Conservation (phyloP, 2,888 invertebrate genomes). For the Microctonus brassicae region DNA sequence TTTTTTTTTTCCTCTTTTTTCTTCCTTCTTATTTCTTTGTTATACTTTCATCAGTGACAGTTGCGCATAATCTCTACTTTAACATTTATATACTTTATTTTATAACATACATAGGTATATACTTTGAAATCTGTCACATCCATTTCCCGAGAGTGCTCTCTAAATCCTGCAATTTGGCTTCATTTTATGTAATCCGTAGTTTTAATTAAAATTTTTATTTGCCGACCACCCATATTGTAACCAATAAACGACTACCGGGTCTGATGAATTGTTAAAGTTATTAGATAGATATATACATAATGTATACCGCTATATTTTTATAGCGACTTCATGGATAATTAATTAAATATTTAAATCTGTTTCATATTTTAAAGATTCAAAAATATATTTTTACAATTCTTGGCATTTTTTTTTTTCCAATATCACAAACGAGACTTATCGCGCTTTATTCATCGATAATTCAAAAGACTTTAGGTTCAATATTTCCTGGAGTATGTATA, state of each 20-base stretch:
- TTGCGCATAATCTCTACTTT: background rate
- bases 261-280: background rate
- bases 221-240: background rate
- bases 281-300: background rate
- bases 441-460: background rate
- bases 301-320: background rate
- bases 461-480: background rate
- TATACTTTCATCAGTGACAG: background rate
- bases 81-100: background rate
- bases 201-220: constrained; percentile 3
- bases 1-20: background rate
- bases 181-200: background rate
- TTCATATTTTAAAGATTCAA: background rate
- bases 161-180: background rate
- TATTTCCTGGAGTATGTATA: too few species aligned
- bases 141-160: background rate
- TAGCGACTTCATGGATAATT: background rate
- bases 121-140: background rate
- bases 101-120: background rate
- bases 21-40: background rate
- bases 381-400: background rate
- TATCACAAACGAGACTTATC: background rate
- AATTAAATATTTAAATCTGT: background rate
- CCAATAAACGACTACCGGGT: background rate
- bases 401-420: background rate